Percentiles rank a stretch among this genome's conserved stretches.
phyloP scores from a whole-genome alignment of 2,113 vertebrate genomes.

The Benitochromis conjunctus region DNA sequence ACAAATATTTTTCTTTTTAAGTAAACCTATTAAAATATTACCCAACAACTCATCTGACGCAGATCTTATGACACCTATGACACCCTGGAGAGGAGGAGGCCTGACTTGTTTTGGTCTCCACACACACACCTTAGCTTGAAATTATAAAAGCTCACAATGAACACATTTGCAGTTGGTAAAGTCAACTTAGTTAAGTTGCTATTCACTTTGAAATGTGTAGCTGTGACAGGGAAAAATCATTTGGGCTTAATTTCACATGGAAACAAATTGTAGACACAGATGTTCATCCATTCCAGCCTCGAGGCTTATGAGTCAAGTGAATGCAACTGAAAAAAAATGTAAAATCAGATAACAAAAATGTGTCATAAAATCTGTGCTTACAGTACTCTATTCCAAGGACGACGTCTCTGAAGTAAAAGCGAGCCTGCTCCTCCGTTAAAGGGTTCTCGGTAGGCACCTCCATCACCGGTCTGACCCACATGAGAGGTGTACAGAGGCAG shows the following conservation, averaged over 20 bases:
- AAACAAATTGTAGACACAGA: not conserved
- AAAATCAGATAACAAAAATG: not conserved
- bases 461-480: slow-evolving; percentile 83
- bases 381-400: slow-evolving; percentile 93
- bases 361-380: slow-evolving; percentile 67
- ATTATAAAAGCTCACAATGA: not conserved
- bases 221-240: not conserved
- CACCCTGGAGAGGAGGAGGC: not conserved
- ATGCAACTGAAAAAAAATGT: not conserved
- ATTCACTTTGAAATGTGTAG: not conserved
- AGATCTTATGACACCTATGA: too few species aligned
- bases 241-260: not conserved
- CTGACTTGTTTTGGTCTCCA: not conserved
- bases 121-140: not conserved
- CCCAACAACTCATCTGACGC: not conserved
- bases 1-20: not conserved
- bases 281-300: not conserved
- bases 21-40: not conserved
- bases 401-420: slow-evolving; percentile 89
- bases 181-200: not conserved
- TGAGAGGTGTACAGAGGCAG: not conserved
- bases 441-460: slow-evolving; percentile 89
- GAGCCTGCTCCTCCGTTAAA: slow-evolving; percentile 85
- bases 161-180: not conserved
- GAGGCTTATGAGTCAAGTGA: not conserved